Percentiles rank a stretch among this genome's conserved stretches.
phyloP scores from a whole-genome alignment of 1,140 invertebrate species.

The Andricus grossulariae region DNA sequence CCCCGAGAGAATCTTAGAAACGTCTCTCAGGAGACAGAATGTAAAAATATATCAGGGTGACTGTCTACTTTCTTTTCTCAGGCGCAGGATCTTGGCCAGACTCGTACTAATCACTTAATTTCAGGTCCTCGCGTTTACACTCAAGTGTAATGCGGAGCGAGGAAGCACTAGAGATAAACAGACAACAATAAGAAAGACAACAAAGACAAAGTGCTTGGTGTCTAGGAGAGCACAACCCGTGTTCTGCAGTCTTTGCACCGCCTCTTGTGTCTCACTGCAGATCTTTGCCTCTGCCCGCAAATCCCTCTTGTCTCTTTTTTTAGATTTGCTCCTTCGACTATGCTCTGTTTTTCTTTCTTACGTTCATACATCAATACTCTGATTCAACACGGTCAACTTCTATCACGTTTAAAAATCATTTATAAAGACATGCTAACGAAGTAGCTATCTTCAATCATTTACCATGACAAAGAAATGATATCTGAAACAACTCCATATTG shows the following conservation, averaged over 20 bases:
- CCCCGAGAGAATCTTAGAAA: not conserved
- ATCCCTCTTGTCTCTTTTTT: slow-evolving; percentile 47
- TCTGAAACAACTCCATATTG: not conserved
- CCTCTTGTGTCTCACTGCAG: slow-evolving; percentile 64
- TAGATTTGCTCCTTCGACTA: slow-evolving; percentile 44
- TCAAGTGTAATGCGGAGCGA: slow-evolving; percentile 41
- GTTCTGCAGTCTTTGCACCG: slow-evolving; percentile 64
- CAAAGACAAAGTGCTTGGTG: slow-evolving; percentile 58
- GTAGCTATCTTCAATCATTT: no score
- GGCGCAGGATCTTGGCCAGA: slow-evolving; percentile 15
- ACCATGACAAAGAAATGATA: not conserved
- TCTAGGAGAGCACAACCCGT: slow-evolving; percentile 65
- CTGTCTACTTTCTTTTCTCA: slow-evolving; percentile 19
- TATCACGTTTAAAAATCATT: not conserved
- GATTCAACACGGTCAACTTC: not conserved
- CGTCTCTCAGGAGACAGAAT: not conserved
- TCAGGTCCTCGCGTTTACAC: slow-evolving; percentile 60
- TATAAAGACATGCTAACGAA: no score
- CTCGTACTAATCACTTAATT: slow-evolving; percentile 63
- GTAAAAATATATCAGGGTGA: slow-evolving; percentile 2
- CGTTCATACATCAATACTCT: slow-evolving; percentile 10
- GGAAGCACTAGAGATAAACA: slow-evolving; percentile 38
- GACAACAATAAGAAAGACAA: slow-evolving; percentile 44
- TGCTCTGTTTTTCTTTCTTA: slow-evolving; percentile 48
- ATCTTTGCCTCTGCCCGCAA: slow-evolving; percentile 60